Conservation (phyloP, 92 coral and sea anemone genomes). For the Blastomussa wellsi region DNA sequence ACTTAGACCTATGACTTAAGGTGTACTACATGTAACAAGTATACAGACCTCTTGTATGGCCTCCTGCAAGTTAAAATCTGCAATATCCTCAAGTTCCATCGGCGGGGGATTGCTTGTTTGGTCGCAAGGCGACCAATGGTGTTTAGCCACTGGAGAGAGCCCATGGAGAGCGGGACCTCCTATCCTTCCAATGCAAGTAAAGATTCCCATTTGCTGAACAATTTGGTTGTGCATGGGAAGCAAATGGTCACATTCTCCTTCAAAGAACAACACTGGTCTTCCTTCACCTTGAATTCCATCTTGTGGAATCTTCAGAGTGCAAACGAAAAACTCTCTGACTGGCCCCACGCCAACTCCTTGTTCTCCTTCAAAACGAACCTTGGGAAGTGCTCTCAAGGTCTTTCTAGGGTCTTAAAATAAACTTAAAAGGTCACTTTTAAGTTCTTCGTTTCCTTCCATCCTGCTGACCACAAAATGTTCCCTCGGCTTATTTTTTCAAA, state of each 20-base stretch:
- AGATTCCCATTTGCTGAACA: constrained; percentile 43
- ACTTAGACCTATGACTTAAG: constrained; percentile 18
- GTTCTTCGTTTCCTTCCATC: constrained; percentile 47
- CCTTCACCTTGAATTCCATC: constrained; percentile 46
- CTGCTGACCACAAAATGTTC: constrained; percentile 39
- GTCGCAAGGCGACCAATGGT: constrained; percentile 39
- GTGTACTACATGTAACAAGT: constrained; percentile 5
- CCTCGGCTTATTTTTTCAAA: not conserved
- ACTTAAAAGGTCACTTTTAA: constrained; percentile 31
- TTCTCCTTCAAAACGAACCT: constrained; percentile 56
- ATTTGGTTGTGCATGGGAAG: constrained; percentile 54
- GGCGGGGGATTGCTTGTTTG: constrained; percentile 41
- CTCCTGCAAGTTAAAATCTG: constrained; percentile 44
- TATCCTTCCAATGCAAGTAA: constrained; percentile 33
- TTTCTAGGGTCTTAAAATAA: constrained; percentile 52
- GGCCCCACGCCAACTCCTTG: constrained; percentile 47
- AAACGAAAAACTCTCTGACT: constrained; percentile 39
- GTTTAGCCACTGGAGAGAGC: constrained; percentile 45
- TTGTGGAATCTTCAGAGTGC: constrained; percentile 36
- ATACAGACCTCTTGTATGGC: constrained; percentile 42
- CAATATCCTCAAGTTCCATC: constrained; percentile 39
- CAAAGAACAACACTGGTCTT: constrained; percentile 48
- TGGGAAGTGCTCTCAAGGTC: constrained; percentile 27
- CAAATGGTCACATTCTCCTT: constrained; percentile 49
- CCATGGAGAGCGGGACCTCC: constrained; percentile 48